phyloP scores from a whole-genome alignment of 2,888 invertebrate species.

The Lepeophtheirus nordmannii region DNA sequence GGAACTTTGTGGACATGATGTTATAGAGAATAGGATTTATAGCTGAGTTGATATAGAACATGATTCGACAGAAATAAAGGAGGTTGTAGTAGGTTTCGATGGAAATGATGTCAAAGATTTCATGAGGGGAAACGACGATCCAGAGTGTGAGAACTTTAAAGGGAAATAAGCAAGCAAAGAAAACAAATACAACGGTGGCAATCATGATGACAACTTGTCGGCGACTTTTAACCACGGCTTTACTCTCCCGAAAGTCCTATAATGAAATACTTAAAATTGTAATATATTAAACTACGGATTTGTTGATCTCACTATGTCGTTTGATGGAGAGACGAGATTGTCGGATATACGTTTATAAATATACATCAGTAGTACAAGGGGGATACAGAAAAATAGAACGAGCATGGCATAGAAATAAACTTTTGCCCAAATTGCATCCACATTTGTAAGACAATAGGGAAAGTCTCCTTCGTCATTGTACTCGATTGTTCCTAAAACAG shows the following conservation, averaged over 20 bases:
- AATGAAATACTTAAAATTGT: too few species aligned
- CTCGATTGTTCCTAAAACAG: slow-evolving; percentile 54
- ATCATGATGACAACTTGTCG: slow-evolving; percentile 71
- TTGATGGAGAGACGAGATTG: slow-evolving; percentile 41
- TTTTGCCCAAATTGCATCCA: slow-evolving; percentile 58
- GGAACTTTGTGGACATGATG: slow-evolving; percentile 77
- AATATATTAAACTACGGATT: not conserved
- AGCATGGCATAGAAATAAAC: slow-evolving; percentile 64
- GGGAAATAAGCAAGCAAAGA: slow-evolving; percentile 75
- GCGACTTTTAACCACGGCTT: slow-evolving; percentile 25
- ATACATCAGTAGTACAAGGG: slow-evolving; percentile 59
- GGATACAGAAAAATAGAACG: slow-evolving; percentile 66
- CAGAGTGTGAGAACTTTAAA: slow-evolving; percentile 73
- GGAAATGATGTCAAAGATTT: slow-evolving; percentile 41
- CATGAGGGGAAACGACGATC: slow-evolving; percentile 60
- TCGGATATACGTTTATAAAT: slow-evolving; percentile 71
- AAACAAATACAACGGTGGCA: slow-evolving; percentile 71
- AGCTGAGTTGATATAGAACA: slow-evolving; percentile 77
- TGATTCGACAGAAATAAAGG: slow-evolving; percentile 66
- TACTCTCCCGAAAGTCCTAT: slow-evolving; percentile 9
- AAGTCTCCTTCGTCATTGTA: slow-evolving; percentile 45
- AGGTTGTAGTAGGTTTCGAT: slow-evolving; percentile 65
- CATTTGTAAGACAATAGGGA: slow-evolving; percentile 55
- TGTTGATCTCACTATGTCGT: not conserved
- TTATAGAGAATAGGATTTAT: slow-evolving; percentile 82